Base-by-base conservation (phyloP, 2,888 invertebrate species). In the Meliscaeva auricollis region DNA sequence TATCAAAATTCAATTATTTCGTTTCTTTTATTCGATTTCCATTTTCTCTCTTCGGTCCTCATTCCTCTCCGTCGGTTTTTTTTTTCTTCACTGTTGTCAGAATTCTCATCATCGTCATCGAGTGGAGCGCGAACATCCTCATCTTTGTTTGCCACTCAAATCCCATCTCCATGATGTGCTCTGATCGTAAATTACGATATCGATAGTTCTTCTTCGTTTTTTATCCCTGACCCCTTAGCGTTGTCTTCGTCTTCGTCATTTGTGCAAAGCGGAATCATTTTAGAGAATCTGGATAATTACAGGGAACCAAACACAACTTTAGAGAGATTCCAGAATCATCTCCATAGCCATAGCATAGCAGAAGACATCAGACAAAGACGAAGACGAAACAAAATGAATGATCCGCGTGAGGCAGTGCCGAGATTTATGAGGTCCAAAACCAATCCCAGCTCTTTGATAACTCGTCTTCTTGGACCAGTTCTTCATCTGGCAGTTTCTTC, bases 1-100 rank as follows among this genome's bases (percentile, higher is more conserved):
- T 85, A 85, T 85, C 81, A 85, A 85, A 85, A 85, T 81, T 85
- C 85, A 85, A 85, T 85, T 81, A 81, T 77, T 73, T 81, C 77
- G 81, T 85, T 85, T 85, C 81, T 69, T 81, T 81, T 46, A 76
- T 81, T 81, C 44, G 68, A 69, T 62, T 85, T 58, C 70, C 70
- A 56, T 79, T 44, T 64, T 50, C 7, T 11, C 5, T 13, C 15
- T 11, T 26, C 3, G n/a, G n/a, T 30, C 13, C 3, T 13, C 46
- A 8, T 32, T 6, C 2, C 26, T n/a, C 22, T 8, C 22, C 77
- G 15, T 52, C n/a, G n/a, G n/a, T n/a, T 17, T 41, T 30, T n/a
- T 5, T 11, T n/a, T 26, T 15, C 15, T 1, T 30, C 9, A 15
- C 35, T 56, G 15, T 60, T 60, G 60, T 84, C 79, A 76, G 58